Percentiles rank a stretch among this genome's conserved stretches.
Evolutionary conservation across 2,888 invertebrate genomes (phyloP).

Genomic region (Rhabditoides inermis): DNA sequence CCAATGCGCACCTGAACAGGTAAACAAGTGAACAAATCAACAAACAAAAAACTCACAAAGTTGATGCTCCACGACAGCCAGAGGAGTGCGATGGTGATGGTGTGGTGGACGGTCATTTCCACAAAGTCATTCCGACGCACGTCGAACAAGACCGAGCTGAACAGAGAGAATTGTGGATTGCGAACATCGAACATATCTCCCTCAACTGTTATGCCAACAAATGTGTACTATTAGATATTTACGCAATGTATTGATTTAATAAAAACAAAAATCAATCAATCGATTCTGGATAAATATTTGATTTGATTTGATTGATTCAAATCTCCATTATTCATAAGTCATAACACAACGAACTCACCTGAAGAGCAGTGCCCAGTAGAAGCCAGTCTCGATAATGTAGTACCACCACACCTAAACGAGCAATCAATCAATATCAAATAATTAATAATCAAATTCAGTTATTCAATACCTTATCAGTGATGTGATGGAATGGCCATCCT

Average conservation of each 20-base stretch:
- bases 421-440: not conserved
- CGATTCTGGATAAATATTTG: not conserved
- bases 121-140: constrained; percentile 69
- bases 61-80: constrained; percentile 83
- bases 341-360: constrained; percentile 10
- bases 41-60: too few species aligned
- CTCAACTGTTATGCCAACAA: too few species aligned
- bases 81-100: constrained; percentile 81
- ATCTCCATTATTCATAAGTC: not conserved
- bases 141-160: constrained; percentile 53
- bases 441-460: not conserved
- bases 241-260: not conserved
- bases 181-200: not conserved
- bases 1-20: constrained; percentile 79
- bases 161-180: constrained; percentile 1
- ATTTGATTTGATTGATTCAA: not conserved
- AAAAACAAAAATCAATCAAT: not conserved
- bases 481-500: constrained; percentile 56
- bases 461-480: constrained; percentile 76
- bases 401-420: constrained; percentile 57
- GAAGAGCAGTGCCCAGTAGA: constrained; percentile 72
- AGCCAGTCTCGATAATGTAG: constrained; percentile 86
- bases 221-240: too few species aligned
- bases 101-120: constrained; percentile 69
- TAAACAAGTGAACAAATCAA: too few species aligned